Evolutionary conservation across 2,113 vertebrate genomes (phyloP).

Genomic region (Calypte anna): DNA sequence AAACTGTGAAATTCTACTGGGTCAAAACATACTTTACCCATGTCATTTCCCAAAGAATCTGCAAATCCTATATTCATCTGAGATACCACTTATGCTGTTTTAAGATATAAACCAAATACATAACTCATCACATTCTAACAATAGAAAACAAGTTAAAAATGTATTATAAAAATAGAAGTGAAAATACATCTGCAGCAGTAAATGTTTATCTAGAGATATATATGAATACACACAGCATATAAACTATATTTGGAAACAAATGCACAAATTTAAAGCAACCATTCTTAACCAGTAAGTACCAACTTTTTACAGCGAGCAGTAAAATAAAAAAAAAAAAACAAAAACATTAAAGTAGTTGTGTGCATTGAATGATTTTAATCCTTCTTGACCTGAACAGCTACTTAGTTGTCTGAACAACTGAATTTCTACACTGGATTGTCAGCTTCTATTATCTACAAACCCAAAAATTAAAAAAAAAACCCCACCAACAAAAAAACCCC

Average conservation of each 20-base stretch:
- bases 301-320: background rate
- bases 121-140: background rate
- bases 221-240: background rate
- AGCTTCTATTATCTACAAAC: background rate
- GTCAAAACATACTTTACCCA: background rate
- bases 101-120: background rate
- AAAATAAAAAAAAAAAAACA: background rate
- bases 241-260: background rate
- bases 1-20: background rate
- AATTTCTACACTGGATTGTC: background rate
- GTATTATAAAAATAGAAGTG: background rate
- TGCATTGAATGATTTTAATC: background rate
- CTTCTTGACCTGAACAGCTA: background rate
- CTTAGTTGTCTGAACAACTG: background rate
- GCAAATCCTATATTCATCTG: background rate
- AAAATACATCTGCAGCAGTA: background rate
- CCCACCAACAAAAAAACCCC: background rate
- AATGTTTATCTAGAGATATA: background rate
- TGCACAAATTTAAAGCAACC: background rate
- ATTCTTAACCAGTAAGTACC: background rate
- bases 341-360: background rate
- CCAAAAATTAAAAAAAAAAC: background rate
- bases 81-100: background rate
- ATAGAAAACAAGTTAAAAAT: background rate
- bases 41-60: background rate